These are phyloP conservation scores for Thaleichthys pacificus DNA, from an alignment of 2,797 vertebrate genomes.

Conservation along the genomic window DNA sequence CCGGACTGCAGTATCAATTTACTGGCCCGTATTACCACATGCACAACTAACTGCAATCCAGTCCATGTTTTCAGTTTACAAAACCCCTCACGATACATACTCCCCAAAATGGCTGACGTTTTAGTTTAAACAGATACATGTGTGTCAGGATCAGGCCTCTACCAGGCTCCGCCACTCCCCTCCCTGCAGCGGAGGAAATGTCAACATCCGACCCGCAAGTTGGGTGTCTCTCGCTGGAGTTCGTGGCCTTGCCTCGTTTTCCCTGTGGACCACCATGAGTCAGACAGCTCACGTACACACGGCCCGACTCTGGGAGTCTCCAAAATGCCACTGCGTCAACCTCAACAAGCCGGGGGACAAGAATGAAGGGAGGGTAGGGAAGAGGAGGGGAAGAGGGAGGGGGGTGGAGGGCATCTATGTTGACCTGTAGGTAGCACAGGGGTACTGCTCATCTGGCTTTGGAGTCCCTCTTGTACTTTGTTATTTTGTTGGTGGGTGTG, in stretches of 20 bases:
- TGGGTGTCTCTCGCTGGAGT: constrained; percentile 45
- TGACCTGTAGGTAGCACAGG: no score
- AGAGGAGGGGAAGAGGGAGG: constrained; percentile 8
- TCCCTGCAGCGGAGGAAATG: constrained; percentile 53
- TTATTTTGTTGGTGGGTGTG: no score
- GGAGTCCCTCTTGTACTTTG: no score
- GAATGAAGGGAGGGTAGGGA: constrained; percentile 3
- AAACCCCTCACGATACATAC: neutral
- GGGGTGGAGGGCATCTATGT: no score
- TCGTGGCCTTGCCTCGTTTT: constrained; percentile 44
- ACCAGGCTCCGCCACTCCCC: neutral
- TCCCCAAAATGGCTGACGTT: neutral
- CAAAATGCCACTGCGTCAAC: constrained; percentile 48
- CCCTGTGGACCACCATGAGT: constrained; percentile 43
- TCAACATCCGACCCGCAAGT: constrained; percentile 59
- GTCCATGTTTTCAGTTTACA: constrained; percentile 18
- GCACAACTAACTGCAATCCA: neutral
- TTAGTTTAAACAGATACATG: constrained; percentile 39
- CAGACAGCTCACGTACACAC: constrained; percentile 43
- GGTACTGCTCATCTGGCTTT: no score
- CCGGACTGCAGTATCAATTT: neutral
- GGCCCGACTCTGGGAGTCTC: constrained; percentile 39
- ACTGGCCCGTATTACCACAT: neutral
- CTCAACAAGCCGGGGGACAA: constrained; percentile 35
- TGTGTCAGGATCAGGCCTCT: constrained; percentile 15